Base-by-base conservation (phyloP, 2,113 vertebrate genomes). In the Pelecanus crispus region DNA sequence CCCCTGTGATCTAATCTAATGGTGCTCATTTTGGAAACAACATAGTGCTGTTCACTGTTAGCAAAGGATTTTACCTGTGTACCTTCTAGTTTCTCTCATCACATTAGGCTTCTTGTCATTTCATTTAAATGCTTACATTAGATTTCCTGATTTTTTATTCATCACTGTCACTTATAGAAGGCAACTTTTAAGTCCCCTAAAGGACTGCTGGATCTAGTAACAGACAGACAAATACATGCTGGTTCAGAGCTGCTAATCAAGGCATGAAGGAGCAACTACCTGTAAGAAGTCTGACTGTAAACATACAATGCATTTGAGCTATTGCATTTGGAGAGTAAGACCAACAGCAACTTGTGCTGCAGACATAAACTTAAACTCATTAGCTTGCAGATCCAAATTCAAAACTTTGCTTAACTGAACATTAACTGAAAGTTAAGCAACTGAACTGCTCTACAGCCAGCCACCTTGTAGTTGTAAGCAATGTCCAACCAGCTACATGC, bases 171-270 rank as follows among this genome's bases (percentile, higher is more conserved):
- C 34, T 88, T 32, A 50, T 9, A 82, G 36, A 40, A 74, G 45
- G 19, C 50, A 65, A 11, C 11, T 59, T 31, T 42, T 15, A 65
- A 65, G 28, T 17, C 25, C 19, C 21, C 3, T 19, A 16, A 52
- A 29, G 13, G 29, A 28, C 3, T 70, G 10, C 10, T 73, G 63
- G 24, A 18, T 62, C 31, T 26, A 58, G 63, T 3, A 53, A 52
- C 1, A 42, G 16, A 25, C 0, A 44, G 17, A 38, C 11, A 55
- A n/a, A 26, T 3, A 11, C n/a, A 29, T 17, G 15, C 34, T 68
- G 44, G 10, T 55, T 50, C 65, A 88, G 59, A 47, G 56, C 62
- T 87, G 40, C 52, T 63, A 36, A 24, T 8, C 36, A 56, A 61
- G 38, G 42, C 38, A 17, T 3, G 25, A 47, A 62, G 36, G 34